These are phyloP conservation scores for Prosapia bicincta DNA, from an alignment of 2,888 invertebrate species.

Conservation along the genomic window DNA sequence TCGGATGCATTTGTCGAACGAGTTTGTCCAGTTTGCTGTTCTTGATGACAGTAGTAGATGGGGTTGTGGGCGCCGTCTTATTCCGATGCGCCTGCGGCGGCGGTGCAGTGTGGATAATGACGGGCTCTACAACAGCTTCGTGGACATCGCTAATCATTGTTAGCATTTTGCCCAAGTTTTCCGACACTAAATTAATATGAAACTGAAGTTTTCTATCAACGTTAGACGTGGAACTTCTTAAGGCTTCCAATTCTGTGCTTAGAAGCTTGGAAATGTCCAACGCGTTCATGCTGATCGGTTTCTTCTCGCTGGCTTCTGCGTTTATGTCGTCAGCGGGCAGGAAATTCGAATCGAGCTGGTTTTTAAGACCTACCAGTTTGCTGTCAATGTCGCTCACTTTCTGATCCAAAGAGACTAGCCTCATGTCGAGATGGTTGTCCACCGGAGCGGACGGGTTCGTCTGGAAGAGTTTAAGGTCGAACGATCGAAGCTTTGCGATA, in stretches of 20 bases:
- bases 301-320: slow-evolving; percentile 83
- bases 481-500: slow-evolving; percentile 68
- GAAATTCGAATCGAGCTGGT: slow-evolving; percentile 78
- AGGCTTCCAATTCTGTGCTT: slow-evolving; percentile 73
- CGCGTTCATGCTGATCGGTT: slow-evolving; percentile 78
- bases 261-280: slow-evolving; percentile 81
- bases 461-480: slow-evolving; percentile 72
- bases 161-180: slow-evolving; percentile 74
- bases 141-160: slow-evolving; percentile 79
- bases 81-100: slow-evolving; percentile 44
- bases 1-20: slow-evolving; percentile 78
- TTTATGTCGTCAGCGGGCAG: slow-evolving; percentile 78
- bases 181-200: slow-evolving; percentile 78
- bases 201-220: slow-evolving; percentile 72
- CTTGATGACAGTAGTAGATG: slow-evolving; percentile 55
- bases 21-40: slow-evolving; percentile 76
- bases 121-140: slow-evolving; percentile 76
- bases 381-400: slow-evolving; percentile 81
- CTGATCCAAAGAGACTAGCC: slow-evolving; percentile 70
- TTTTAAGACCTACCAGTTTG: slow-evolving; percentile 73
- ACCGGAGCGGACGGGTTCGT: slow-evolving; percentile 41
- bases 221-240: slow-evolving; percentile 63
- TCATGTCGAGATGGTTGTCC: slow-evolving; percentile 57
- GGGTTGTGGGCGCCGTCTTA: slow-evolving; percentile 48
- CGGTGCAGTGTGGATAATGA: slow-evolving; percentile 45